Conservation (phyloP, 2,888 invertebrate species). For the Hypolimnas misippus region DNA sequence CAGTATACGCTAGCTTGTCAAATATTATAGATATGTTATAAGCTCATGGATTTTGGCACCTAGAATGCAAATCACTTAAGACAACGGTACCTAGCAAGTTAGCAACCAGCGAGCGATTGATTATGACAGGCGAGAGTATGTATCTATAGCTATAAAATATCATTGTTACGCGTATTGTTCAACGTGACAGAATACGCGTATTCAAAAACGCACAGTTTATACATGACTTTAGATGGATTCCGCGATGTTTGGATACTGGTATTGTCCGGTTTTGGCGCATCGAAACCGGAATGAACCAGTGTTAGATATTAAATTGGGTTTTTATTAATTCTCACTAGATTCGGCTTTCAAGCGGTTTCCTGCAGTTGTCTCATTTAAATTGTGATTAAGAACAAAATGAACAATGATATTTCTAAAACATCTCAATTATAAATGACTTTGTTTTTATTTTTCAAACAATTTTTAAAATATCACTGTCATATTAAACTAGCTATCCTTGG, state of each 20-base stretch:
- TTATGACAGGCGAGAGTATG: too few relatives aligned
- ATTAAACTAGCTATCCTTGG: not conserved
- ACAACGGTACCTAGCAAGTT: too few relatives aligned
- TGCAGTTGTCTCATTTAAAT: constrained; percentile 24
- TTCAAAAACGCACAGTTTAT: too few relatives aligned
- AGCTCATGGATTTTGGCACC: too few relatives aligned
- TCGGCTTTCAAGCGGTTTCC: constrained; percentile 45
- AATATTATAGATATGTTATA: too few relatives aligned
- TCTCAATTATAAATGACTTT: constrained; percentile 16
- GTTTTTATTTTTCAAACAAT: constrained; percentile 16
- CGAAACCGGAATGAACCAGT: constrained; percentile 40
- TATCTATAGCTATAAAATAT: too few relatives aligned
- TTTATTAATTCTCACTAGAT: constrained; percentile 48
- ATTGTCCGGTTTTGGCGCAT: constrained; percentile 34
- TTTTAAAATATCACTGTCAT: not conserved
- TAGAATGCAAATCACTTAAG: too few relatives aligned
- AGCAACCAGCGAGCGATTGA: too few relatives aligned
- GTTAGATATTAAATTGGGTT: constrained; percentile 43
- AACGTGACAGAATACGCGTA: too few relatives aligned
- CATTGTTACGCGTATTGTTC: too few relatives aligned
- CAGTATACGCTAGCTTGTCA: too few relatives aligned
- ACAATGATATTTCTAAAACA: constrained; percentile 21
- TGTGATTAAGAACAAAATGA: constrained; percentile 10
- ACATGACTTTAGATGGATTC: constrained; percentile 27
- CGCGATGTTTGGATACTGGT: constrained; percentile 29